phyloP scores from a whole-genome alignment of 1,140 invertebrate genomes.

The Solenopsis fugax region DNA sequence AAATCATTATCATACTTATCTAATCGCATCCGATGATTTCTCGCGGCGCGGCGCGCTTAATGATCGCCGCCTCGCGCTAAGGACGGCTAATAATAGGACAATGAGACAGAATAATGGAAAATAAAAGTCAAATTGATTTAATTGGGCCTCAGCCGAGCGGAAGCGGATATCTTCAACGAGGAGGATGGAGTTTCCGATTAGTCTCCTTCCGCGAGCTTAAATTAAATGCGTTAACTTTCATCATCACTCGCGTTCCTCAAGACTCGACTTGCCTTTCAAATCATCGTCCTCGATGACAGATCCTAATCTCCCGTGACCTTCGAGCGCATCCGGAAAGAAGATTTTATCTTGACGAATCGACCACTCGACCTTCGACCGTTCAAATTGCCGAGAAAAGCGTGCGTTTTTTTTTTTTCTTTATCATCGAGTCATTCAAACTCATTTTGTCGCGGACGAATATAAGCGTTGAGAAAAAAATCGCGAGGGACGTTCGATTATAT shows the following conservation, averaged over 20 bases:
- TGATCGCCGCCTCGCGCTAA: constrained; percentile 42
- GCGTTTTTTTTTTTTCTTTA: constrained; percentile 2
- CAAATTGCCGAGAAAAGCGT: constrained; percentile 65
- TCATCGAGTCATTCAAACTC: constrained; percentile 4
- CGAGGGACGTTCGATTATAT: constrained; percentile 12
- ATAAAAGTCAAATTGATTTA: constrained; percentile 71
- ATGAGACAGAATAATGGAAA: constrained; percentile 45
- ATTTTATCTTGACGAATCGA: constrained; percentile 62
- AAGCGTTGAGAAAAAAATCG: not conserved
- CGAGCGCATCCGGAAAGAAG: constrained; percentile 72
- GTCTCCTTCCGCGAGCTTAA: constrained; percentile 65
- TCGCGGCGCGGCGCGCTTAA: constrained; percentile 29
- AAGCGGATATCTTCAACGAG: constrained; percentile 70
- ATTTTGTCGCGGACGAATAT: not conserved
- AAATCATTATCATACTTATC: constrained; percentile 60
- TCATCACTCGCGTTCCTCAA: constrained; percentile 37
- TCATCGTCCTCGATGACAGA: constrained; percentile 61
- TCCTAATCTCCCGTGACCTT: constrained; percentile 72
- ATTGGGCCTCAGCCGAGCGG: constrained; percentile 72
- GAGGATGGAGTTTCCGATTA: constrained; percentile 66
- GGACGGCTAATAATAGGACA: constrained; percentile 24
- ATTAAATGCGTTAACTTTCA: constrained; percentile 72
- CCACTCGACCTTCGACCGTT: constrained; percentile 67
- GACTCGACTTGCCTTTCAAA: not conserved
- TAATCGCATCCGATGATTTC: constrained; percentile 62